Evolutionary conservation across 2,797 vertebrate genomes (phyloP), one percentile per base, ranked within the genome.

Genomic region (Microctenopoma stevenorrisi): DNA sequence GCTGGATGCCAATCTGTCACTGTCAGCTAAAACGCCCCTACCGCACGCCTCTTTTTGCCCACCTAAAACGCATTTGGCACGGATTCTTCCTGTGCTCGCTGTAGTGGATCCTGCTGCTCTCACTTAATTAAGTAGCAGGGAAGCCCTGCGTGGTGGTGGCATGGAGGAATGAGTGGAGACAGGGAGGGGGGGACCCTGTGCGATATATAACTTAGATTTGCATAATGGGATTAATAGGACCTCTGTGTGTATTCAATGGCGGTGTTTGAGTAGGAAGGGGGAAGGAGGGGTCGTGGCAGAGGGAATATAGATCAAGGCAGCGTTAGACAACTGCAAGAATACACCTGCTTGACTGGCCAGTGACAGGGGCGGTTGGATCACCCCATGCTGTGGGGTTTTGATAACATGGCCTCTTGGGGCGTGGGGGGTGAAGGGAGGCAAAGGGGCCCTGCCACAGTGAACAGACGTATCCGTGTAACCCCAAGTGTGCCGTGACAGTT

Each of bases 161-260:
- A 65, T 50, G 46, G 73, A 86, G 73, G 76, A 82, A 84, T 82
- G 74, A 84, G 65, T 30, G 66, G 63, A 83, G 82, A 71, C 65
- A 40, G 58, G 28, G 28, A 42, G 40, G 43, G 8, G 18, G 8
- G 16, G 69, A 71, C 72, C 57, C 72, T 49, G 43, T 22, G 64
- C 43, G 77, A 92, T 91, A 88, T 90, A 90, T 89, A 85, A 91
- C 82, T 53, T 4, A 3, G 37, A 92, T 94, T 93, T 93, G 85
- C 92, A 94, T 93, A 94, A 93, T 91, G 87, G 87, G 82, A 91
- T 93, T 93, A 93, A 93, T 92, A 87, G 90, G 82, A 87, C 76
- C 84, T 91, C 86, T 70, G 86, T 91, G 81, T 89, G 83, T 84
- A 81, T 86, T 90, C 86, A 83, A 74, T 38, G 18, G 35, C 56